Evolutionary conservation across 1,140 invertebrate genomes (phyloP), one percentile per base, ranked within the genome.

Genomic region (Pseudomyrmex dendroicus): DNA sequence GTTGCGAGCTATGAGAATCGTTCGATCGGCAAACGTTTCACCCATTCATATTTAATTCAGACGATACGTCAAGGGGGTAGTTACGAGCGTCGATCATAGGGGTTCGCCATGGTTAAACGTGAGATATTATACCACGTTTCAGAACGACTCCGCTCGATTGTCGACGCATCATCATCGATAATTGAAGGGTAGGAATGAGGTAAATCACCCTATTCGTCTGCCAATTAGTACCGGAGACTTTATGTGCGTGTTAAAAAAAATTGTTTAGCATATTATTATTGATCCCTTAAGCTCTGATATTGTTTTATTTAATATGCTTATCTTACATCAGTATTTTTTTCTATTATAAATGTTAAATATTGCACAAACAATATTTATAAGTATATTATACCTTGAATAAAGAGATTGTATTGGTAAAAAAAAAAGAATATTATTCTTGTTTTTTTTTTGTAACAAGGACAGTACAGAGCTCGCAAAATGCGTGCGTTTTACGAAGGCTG

Each of bases 11-110:
- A 83, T 83, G 78, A 87, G 86, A 87, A 88, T 87, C 72, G 56
- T 25, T 87, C 54, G 67, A 61, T 82, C 72, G 76, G 44, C 64
- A 61, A 54, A 22, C 73, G 63, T 63, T 70, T 54, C 56, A 84
- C 72, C 80, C 84, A 89, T 89, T 89, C 88, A 89, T 89, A 88
- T 89, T 89, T 89, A 86, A 89, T 89, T 84, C 88, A 84, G 20
- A 17, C 61, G 73, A 73, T 74, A 80, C 74, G 80, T 88, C 82
- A 82, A 88, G 87, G 72, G 82, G 86, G 73, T 80, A 73, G 80
- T 86, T 72, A 77, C 68, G 73, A 22, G 50, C 73, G 66, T 63
- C 66, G 73, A 87, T 88, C 74, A 82, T 64, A 72, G 73, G 77
- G 85, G 83, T 73, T 72, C 50, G 52, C 74, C 61, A 84, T n/a